A percentile compares a stretch with the other conserved stretches of the same genome.
Evolutionary conservation across 2,113 vertebrate genomes (phyloP).

Genomic region (Mustelus asterias): DNA sequence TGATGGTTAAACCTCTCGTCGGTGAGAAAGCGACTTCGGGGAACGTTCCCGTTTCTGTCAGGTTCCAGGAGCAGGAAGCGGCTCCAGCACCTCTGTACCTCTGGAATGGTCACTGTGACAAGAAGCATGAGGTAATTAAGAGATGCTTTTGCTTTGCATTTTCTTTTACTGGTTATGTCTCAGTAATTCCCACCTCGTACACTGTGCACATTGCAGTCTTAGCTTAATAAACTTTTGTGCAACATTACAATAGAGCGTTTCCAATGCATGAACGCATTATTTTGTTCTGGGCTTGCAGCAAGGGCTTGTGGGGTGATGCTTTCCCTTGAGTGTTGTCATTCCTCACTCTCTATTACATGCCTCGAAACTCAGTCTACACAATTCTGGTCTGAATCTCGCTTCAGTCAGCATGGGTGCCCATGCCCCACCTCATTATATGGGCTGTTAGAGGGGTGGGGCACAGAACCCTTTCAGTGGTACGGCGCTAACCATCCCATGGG

Average conservation of each 20-base stretch:
- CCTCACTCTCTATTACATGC: too few relatives aligned
- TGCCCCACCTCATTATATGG: neutral
- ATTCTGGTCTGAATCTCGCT: neutral
- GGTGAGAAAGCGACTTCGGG: slow-evolving; percentile 19
- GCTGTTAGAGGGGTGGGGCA: neutral
- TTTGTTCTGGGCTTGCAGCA: neutral
- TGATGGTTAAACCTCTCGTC: slow-evolving; percentile 28
- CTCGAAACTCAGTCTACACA: neutral
- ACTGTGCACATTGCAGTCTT: neutral
- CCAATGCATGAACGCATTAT: neutral
- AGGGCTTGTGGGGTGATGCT: neutral
- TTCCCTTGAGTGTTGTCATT: neutral
- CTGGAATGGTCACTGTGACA: slow-evolving; percentile 26
- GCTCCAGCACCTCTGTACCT: slow-evolving; percentile 42
- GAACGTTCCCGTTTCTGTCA: slow-evolving; percentile 39
- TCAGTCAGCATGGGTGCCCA: neutral
- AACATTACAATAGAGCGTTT: neutral
- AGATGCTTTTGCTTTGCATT: neutral
- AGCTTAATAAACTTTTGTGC: neutral
- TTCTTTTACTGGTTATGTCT: neutral
- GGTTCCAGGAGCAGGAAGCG: slow-evolving; percentile 40
- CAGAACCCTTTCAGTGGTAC: neutral
- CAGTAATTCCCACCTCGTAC: neutral
- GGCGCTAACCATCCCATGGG: neutral
- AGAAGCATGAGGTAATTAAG: neutral